Evolutionary conservation across 2,113 vertebrate genomes (phyloP), one percentile per base, ranked within the genome.

Genomic region (Gorsachius goisagi): DNA sequence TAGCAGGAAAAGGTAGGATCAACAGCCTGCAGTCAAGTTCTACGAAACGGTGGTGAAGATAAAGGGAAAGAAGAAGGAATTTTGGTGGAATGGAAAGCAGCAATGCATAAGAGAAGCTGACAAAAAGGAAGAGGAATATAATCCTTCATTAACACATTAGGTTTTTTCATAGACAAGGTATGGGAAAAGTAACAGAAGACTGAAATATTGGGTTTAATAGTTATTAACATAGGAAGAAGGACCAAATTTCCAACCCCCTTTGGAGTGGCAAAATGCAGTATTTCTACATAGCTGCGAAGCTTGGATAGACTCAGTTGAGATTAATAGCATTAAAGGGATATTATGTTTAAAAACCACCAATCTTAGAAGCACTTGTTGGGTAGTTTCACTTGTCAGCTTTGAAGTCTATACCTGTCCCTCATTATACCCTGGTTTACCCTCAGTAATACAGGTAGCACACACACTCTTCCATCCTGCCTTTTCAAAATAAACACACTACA

Each of bases 151-250:
- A 41, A 41, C 4, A 41, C 5, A 18, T 39, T 28, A 22, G 9
- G 1, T 4, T 71, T 67, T 49, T 64, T 3, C 10, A 55, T 8
- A 74, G 19, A 9, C 1, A 15, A 41, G 2, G 5, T 56, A 41
- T 4, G 12, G 24, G 3, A 77, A 5, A 18, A 39, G 1, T 2
- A 63, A 73, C 3, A 85, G 7, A 45, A 55, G 1, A 47, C 3
- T 41, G 45, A 74, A 73, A 37, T 52, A 41, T 5, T 30, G 22
- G 11, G 7, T 93, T 73, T 30, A 49, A 23, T 3, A 28, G 41
- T 35, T 67, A 17, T 44, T 64, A 62, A 5, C 9, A 9, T 24
- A 68, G 32, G 15, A 52, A 53, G 4, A 9, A 63, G 12, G 6
- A 69, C 7, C 27, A 85, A 23, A 23, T 85, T 64, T 45, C 44